Evolutionary conservation across 2,888 invertebrate species (phyloP).

Genomic region (Papilio demoleus): DNA sequence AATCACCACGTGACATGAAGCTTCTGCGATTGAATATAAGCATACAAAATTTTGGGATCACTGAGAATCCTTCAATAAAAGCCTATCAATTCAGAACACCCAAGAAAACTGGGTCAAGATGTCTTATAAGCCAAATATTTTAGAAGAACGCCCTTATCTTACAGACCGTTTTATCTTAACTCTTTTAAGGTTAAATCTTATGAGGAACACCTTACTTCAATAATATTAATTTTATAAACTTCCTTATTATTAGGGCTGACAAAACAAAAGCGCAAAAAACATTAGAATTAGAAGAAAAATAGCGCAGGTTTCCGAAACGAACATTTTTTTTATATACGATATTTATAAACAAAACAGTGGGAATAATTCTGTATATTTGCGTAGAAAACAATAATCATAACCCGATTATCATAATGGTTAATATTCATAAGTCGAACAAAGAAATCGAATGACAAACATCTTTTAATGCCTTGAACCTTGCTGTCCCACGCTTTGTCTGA

Average conservation of each 20-base stretch:
- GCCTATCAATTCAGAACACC: background rate
- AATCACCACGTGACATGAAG: too few relatives aligned
- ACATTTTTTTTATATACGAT: too few relatives aligned
- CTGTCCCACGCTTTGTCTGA: slow-evolving; percentile 26
- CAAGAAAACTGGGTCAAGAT: slow-evolving; percentile 15
- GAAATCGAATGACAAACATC: slow-evolving; percentile 22
- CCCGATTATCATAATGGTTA: slow-evolving; percentile 22
- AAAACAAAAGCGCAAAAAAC: too few relatives aligned
- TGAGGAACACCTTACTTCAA: background rate
- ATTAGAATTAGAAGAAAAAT: too few relatives aligned
- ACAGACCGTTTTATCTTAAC: background rate
- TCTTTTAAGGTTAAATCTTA: background rate
- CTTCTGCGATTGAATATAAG: too few relatives aligned
- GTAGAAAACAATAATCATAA: slow-evolving; percentile 16
- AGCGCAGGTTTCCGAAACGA: too few relatives aligned
- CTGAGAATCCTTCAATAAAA: background rate
- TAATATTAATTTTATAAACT: background rate
- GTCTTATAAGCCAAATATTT: slow-evolving; percentile 6
- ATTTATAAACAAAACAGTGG: too few relatives aligned
- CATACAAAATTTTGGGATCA: background rate
- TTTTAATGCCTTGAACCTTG: slow-evolving; percentile 30
- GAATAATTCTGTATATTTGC: too few relatives aligned
- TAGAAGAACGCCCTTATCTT: background rate
- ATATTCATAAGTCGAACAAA: slow-evolving; percentile 32
- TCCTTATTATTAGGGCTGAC: background rate